Evolutionary conservation across 2,888 invertebrate species (phyloP).

Genomic region (Thereva nobilitata): DNA sequence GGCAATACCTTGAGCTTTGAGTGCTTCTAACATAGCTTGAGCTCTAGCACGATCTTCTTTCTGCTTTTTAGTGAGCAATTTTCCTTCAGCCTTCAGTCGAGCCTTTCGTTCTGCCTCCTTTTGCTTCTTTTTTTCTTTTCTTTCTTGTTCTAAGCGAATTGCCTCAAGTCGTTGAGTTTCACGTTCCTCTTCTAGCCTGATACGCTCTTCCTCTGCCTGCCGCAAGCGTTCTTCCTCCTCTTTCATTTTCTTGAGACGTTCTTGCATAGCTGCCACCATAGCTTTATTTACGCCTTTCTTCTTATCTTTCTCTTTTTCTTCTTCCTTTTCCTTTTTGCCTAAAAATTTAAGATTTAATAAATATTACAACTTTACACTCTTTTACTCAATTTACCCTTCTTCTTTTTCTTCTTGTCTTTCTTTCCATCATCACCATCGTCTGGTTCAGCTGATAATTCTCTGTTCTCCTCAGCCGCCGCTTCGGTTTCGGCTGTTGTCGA

Average conservation of each 20-base stretch:
- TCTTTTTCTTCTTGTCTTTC: constrained; percentile 49
- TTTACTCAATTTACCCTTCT: constrained; percentile 37
- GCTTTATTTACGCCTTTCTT: constrained; percentile 80
- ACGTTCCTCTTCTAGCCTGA: constrained; percentile 73
- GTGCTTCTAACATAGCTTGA: constrained; percentile 83
- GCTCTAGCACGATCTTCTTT: constrained; percentile 88
- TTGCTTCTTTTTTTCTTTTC: constrained; percentile 84
- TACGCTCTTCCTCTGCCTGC: constrained; percentile 79
- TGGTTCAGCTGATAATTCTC: constrained; percentile 59
- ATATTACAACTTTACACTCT: background rate
- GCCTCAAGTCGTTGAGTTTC: constrained; percentile 75
- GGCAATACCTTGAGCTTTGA: constrained; percentile 86
- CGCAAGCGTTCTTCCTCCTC: constrained; percentile 81
- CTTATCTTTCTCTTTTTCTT: constrained; percentile 63
- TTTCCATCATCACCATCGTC: constrained; percentile 45
- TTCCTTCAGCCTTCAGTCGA: constrained; percentile 94
- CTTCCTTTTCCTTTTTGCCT: constrained; percentile 59
- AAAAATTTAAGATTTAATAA: background rate
- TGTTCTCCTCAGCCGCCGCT: constrained; percentile 40
- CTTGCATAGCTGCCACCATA: constrained; percentile 89
- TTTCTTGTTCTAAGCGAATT: constrained; percentile 80
- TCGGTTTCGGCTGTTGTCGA: constrained; percentile 49
- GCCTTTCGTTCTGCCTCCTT: constrained; percentile 93
- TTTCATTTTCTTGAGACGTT: constrained; percentile 82
- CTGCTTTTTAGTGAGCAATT: constrained; percentile 89